phyloP scores from a whole-genome alignment of 1,140 invertebrate species.

The Euwallacea similis region DNA sequence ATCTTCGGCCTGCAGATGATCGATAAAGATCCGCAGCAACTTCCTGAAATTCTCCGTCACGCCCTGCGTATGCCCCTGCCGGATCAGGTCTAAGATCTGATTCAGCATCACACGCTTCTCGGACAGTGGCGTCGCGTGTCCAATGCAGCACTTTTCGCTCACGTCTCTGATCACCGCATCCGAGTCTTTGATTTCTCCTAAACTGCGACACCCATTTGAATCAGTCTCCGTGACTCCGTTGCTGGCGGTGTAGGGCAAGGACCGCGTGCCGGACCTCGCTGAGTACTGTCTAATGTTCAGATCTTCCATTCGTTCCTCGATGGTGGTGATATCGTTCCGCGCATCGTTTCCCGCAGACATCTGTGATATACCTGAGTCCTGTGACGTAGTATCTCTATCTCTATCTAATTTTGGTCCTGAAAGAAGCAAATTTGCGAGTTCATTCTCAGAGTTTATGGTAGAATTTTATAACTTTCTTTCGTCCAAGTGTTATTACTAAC shows the following conservation, averaged over 20 bases:
- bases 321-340: constrained; percentile 52
- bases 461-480: too few species aligned
- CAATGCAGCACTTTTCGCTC: constrained; percentile 49
- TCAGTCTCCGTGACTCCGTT: constrained; percentile 48
- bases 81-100: constrained; percentile 55
- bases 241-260: constrained; percentile 44
- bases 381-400: constrained; percentile 78
- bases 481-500: too few species aligned
- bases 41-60: constrained; percentile 65
- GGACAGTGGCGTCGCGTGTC: constrained; percentile 49
- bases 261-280: constrained; percentile 40
- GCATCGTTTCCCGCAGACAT: constrained; percentile 64
- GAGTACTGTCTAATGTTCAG: constrained; percentile 47
- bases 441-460: too few species aligned
- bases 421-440: constrained; percentile 13
- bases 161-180: constrained; percentile 54
- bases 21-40: constrained; percentile 72
- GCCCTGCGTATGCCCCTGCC: constrained; percentile 55
- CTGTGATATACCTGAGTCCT: constrained; percentile 87
- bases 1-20: constrained; percentile 69
- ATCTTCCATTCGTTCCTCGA: constrained; percentile 56
- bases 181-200: constrained; percentile 51
- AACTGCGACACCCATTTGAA: constrained; percentile 50
- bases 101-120: constrained; percentile 49
- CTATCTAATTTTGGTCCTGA: constrained; percentile 57